Conservation (phyloP, 2,888 invertebrate genomes). For the Leptopilina drosophilae region DNA sequence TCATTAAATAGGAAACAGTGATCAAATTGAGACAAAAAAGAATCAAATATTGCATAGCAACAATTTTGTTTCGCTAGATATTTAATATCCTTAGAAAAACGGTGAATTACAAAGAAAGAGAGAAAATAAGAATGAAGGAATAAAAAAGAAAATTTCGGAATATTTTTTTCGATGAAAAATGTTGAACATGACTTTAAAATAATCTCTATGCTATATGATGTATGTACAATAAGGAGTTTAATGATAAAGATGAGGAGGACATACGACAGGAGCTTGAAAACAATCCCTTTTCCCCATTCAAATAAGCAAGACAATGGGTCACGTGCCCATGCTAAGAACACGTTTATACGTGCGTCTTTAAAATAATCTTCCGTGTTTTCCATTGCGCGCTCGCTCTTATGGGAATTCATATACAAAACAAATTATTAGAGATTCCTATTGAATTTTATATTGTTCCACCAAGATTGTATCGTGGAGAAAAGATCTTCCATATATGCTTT, state of each 20-base stretch:
- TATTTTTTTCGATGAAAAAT: too few species aligned
- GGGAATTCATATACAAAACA: constrained; percentile 14
- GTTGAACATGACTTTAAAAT: too few species aligned
- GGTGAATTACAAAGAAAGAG: too few species aligned
- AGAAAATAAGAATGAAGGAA: too few species aligned
- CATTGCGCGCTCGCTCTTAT: constrained; percentile 7
- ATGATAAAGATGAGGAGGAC: neutral
- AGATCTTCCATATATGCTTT: neutral
- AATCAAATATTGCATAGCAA: too few species aligned
- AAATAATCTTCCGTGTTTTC: constrained; percentile 16
- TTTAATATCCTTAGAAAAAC: too few species aligned
- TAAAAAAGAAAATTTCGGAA: too few species aligned
- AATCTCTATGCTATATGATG: too few species aligned
- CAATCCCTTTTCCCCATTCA: constrained; percentile 11
- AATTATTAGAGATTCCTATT: constrained; percentile 17
- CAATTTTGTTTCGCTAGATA: too few species aligned
- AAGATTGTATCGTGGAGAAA: constrained; percentile 15
- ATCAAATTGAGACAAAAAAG: too few species aligned
- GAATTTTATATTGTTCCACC: neutral
- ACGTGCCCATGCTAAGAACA: constrained; percentile 1
- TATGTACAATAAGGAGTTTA: neutral
- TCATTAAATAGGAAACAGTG: too few species aligned
- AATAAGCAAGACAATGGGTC: constrained; percentile 13
- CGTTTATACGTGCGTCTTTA: constrained; percentile 2
- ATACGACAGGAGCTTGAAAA: constrained; percentile 15